Evolutionary conservation across 2,888 invertebrate species (phyloP).

Genomic region (Leptogaster cylindrica): DNA sequence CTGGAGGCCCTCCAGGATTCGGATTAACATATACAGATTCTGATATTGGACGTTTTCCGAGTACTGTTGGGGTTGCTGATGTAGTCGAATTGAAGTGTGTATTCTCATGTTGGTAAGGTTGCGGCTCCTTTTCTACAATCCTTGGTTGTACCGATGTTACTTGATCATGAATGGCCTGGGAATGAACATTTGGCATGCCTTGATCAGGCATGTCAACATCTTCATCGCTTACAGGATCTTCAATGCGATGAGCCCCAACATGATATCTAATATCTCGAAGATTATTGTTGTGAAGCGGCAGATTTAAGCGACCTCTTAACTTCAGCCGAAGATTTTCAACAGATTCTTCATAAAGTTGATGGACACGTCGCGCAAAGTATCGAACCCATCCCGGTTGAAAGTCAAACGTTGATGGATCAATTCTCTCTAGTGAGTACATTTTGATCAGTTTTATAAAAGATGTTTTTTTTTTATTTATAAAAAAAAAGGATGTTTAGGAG

Average conservation of each 20-base stretch:
- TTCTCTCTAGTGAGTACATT: slow-evolving; percentile 59
- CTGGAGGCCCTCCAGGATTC: too few species aligned
- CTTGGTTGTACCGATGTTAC: too few species aligned
- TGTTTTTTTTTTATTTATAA: too few species aligned
- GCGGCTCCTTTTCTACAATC: too few species aligned
- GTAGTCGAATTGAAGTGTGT: too few species aligned
- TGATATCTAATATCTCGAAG: slow-evolving; percentile 69
- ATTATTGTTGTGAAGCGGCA: slow-evolving; percentile 63
- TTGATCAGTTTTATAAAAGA: slow-evolving; percentile 14
- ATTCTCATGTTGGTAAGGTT: slow-evolving; percentile 14
- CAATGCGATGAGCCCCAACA: slow-evolving; percentile 65
- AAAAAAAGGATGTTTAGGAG: too few species aligned
- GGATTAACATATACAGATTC: too few species aligned
- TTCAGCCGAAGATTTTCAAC: slow-evolving; percentile 62
- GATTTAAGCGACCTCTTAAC: slow-evolving; percentile 53
- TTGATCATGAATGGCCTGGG: too few species aligned
- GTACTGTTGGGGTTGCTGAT: neutral
- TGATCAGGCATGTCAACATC: neutral
- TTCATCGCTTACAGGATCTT: neutral
- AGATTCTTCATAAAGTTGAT: slow-evolving; percentile 75
- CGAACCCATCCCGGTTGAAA: slow-evolving; percentile 88
- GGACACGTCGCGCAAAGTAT: slow-evolving; percentile 80
- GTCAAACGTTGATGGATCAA: slow-evolving; percentile 76
- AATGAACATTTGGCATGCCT: slow-evolving; percentile 1
- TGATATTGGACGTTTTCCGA: neutral